Evolutionary conservation across 2,797 vertebrate species (phyloP), one percentile per base, ranked within the genome.

Genomic region (Rhinella marina): DNA sequence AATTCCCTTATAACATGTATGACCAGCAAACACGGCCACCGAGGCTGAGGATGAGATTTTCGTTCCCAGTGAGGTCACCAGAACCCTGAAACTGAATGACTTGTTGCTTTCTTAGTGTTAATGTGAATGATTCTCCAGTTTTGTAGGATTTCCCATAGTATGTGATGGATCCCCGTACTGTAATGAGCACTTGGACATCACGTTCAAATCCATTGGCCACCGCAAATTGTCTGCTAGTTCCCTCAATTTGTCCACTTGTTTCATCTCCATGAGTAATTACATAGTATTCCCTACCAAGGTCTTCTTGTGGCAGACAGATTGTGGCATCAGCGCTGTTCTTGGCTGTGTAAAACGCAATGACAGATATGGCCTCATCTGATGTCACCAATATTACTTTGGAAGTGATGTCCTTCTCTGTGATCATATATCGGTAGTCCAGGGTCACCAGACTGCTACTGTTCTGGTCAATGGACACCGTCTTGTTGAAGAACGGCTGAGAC

Each of bases 271-370:
- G 8, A 8, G 88, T 89, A 50, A 76, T 77, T 48, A 89, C 82
- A 27, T 89, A 89, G 75, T 89, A 89, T 57, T 89, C 88, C 7
- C 12, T 82, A 2, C 88, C 88, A 10, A 89, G 48, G 61, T 86
- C 80, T 54, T 86, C 84, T 70, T 27, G 25, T 21, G 70, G 61
- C 8, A 89, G 80, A 25, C 84, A 89, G n/a, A 70, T 21, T 72
- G 82, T 89, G 59, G 88, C 88, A 9, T 86, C 88, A 52, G 84
- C 59, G n/a, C 52, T 50, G 50, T 7, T 52, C 19, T 0, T 0
- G 1, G 57, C 27, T 1, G 25, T 57, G 59, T 89, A 86, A 59
- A 86, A 89, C 8, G 21, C 88, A 29, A 82, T 50, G 19, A 86
- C 88, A 17, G 84, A 82, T 68, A 89, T 82, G 23, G 81, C 84